These are phyloP conservation scores for Tauraco erythrolophus DNA, from an alignment of 2,113 vertebrate genomes.

Conservation along the genomic window DNA sequence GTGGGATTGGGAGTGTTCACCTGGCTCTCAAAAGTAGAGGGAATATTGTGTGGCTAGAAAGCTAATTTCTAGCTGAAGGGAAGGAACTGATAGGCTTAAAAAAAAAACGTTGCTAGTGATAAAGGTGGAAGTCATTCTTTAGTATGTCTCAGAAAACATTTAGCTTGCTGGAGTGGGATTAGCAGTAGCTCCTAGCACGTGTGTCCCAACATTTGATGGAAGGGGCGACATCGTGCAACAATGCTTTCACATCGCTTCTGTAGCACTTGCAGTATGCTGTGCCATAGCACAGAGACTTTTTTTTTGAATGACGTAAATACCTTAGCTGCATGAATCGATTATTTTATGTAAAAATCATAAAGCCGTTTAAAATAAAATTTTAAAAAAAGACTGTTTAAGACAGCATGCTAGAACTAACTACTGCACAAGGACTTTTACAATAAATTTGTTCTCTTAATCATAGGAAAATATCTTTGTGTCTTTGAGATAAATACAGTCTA, in stretches of 20 bases:
- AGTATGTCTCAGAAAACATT: background rate
- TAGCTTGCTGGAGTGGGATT: background rate
- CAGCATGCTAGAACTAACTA: background rate
- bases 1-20: accelerated
- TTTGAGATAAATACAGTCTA: background rate
- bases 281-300: background rate
- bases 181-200: accelerated
- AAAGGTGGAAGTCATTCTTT: background rate
- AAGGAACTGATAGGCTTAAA: background rate
- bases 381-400: background rate
- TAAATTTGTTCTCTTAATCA: background rate
- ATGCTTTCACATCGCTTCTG: background rate
- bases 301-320: background rate
- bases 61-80: background rate
- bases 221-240: accelerated
- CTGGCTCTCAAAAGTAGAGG: background rate
- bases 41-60: background rate
- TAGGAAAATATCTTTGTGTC: background rate
- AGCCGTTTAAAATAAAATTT: background rate
- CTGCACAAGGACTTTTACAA: background rate
- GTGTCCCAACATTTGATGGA: background rate
- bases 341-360: background rate
- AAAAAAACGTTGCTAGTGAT: background rate
- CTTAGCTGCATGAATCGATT: background rate
- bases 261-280: background rate